Percentiles rank a stretch among this genome's conserved stretches.
phyloP scores from a whole-genome alignment of 2,888 invertebrate species.

The Epinotia demarniana region DNA sequence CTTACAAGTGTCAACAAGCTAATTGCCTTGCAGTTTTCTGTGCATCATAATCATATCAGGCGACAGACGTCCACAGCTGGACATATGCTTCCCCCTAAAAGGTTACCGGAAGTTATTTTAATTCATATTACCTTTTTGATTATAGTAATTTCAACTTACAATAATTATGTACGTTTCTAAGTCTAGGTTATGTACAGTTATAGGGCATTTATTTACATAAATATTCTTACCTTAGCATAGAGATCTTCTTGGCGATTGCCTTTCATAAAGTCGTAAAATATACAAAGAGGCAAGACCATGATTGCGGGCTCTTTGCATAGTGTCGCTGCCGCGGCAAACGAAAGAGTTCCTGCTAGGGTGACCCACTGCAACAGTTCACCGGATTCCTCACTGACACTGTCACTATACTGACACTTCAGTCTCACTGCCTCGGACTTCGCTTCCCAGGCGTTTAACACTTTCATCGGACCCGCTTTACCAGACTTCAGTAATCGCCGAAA shows the following conservation, averaged over 20 bases:
- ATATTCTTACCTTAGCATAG: conserved; percentile 83
- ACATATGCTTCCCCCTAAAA: too few relatives aligned
- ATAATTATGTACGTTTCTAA: too few relatives aligned
- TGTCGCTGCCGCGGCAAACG: conserved; percentile 91
- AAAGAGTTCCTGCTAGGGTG: conserved; percentile 85
- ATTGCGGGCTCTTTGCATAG: conserved; percentile 98
- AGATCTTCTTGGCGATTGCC: conserved; percentile 79
- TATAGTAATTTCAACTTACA: too few relatives aligned
- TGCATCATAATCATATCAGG: too few relatives aligned
- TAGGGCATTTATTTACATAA: conserved; percentile 38
- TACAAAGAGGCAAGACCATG: conserved; percentile 95
- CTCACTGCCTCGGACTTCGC: conserved; percentile 66
- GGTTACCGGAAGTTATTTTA: too few relatives aligned
- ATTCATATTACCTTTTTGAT: too few relatives aligned
- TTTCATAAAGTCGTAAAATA: conserved; percentile 92
- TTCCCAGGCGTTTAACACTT: conserved; percentile 71
- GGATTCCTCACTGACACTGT: conserved; percentile 74
- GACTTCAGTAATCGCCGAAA: conserved; percentile 74
- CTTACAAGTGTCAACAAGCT: too few relatives aligned
- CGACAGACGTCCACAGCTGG: too few relatives aligned
- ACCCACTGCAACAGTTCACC: conserved; percentile 80
- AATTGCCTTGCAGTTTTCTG: too few relatives aligned
- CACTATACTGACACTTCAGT: conserved; percentile 74
- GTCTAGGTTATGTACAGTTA: neutral
- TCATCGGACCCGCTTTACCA: conserved; percentile 73